A percentile compares a stretch with the other conserved stretches of the same genome.
Evolutionary conservation across 2,113 vertebrate species (phyloP).

Genomic region (Oncorhynchus gorbuscha): DNA sequence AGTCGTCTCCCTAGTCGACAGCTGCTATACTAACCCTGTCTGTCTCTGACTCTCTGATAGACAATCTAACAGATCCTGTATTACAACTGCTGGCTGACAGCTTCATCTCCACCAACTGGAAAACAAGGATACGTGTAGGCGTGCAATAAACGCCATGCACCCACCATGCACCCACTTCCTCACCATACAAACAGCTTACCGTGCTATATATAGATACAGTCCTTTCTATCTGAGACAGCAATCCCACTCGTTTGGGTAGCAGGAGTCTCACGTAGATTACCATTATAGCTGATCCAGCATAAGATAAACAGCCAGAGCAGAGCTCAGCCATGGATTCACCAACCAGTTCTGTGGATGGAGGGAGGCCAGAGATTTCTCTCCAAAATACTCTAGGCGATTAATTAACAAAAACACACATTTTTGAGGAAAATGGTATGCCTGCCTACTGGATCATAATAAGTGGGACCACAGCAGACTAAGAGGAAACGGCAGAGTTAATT

Average conservation of each 20-base stretch:
- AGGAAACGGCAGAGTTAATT: conserved; percentile 52
- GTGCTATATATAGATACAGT: conserved; percentile 55
- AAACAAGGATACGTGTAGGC: conserved; percentile 54
- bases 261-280: conserved; percentile 12
- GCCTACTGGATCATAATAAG: conserved; percentile 9
- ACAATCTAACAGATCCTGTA: background rate
- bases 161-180: conserved; percentile 70
- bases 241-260: conserved; percentile 42
- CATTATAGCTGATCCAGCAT: conserved; percentile 15
- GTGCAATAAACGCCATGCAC: conserved; percentile 55
- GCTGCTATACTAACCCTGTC: background rate
- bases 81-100: conserved; percentile 27
- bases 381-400: conserved; percentile 2
- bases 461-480: conserved; percentile 37
- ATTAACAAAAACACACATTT: conserved; percentile 20
- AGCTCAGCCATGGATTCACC: background rate
- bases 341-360: background rate
- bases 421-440: conserved; percentile 30
- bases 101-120: background rate
- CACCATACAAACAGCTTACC: conserved; percentile 47
- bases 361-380: background rate
- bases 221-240: conserved; percentile 55
- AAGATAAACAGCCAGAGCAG: conserved; percentile 14
- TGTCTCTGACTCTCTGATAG: background rate
- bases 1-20: background rate